Conservation (phyloP, 2,113 vertebrate species). For the Ochotona princeps region DNA sequence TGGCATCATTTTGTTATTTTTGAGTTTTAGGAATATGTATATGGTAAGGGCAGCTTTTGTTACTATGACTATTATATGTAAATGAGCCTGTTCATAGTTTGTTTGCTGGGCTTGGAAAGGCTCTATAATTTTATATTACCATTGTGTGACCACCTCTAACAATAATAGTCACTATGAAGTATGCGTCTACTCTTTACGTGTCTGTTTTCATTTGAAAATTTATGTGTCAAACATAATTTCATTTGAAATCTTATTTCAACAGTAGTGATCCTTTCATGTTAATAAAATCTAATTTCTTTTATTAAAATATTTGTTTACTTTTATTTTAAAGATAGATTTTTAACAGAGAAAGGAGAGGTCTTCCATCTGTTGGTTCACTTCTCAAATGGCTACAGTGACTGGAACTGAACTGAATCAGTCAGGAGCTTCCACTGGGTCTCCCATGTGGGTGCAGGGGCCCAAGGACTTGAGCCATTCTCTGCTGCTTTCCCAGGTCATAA, state of each 20-base stretch:
- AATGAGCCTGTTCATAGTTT: neutral
- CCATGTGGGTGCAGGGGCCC: too few relatives aligned
- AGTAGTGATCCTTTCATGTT: neutral
- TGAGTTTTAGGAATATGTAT: neutral
- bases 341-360: too few relatives aligned
- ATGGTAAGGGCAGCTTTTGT: neutral
- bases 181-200: neutral
- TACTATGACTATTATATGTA: neutral
- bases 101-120: neutral
- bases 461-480: too few relatives aligned
- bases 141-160: neutral
- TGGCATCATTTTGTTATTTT: conserved; percentile 5
- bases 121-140: conserved; percentile 17
- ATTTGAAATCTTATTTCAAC: conserved; percentile 33
- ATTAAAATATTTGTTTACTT: too few relatives aligned
- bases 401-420: too few relatives aligned
- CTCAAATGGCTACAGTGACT: too few relatives aligned
- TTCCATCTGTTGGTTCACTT: too few relatives aligned
- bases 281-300: conserved; percentile 46
- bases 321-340: too few relatives aligned
- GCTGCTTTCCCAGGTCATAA: too few relatives aligned
- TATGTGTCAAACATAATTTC: neutral
- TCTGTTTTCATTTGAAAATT: neutral
- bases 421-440: too few relatives aligned
- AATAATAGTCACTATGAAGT: neutral